These are phyloP conservation scores for Bombus breviceps DNA, from an alignment of 1,140 invertebrate genomes.

Conservation along the genomic window DNA sequence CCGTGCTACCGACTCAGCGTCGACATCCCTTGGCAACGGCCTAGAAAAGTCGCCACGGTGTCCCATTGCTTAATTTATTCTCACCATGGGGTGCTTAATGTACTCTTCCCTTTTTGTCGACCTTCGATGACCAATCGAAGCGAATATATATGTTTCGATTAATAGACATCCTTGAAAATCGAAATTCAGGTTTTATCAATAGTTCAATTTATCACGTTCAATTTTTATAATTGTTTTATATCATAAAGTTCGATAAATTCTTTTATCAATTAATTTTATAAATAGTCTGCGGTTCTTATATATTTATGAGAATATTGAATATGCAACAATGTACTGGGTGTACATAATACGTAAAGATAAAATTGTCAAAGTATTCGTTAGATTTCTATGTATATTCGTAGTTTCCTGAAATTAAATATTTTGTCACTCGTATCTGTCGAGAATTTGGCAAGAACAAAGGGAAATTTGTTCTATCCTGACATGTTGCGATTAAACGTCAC, in stretches of 20 bases:
- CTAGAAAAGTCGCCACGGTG: slow-evolving; percentile 58
- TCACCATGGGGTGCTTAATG: neutral
- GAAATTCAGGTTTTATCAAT: neutral
- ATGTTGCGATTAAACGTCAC: neutral
- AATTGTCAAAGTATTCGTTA: too few relatives aligned
- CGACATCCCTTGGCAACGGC: slow-evolving; percentile 50
- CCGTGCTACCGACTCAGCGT: neutral
- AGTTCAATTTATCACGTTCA: too few relatives aligned
- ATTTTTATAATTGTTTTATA: neutral
- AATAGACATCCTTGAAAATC: too few relatives aligned
- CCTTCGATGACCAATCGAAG: neutral
- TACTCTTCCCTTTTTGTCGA: neutral
- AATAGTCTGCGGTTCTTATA: too few relatives aligned
- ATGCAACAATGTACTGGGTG: too few relatives aligned
- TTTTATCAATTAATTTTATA: too few relatives aligned
- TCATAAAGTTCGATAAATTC: too few relatives aligned
- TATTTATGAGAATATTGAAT: too few relatives aligned
- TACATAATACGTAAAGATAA: too few relatives aligned
- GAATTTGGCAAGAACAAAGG: neutral
- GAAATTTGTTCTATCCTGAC: neutral
- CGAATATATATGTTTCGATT: neutral
- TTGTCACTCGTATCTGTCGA: neutral
- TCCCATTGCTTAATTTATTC: slow-evolving; percentile 61
- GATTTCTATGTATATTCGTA: neutral
- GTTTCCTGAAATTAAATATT: neutral